Conservation (phyloP, 2,113 vertebrate species). For the Thamnaconus septentrionalis region DNA sequence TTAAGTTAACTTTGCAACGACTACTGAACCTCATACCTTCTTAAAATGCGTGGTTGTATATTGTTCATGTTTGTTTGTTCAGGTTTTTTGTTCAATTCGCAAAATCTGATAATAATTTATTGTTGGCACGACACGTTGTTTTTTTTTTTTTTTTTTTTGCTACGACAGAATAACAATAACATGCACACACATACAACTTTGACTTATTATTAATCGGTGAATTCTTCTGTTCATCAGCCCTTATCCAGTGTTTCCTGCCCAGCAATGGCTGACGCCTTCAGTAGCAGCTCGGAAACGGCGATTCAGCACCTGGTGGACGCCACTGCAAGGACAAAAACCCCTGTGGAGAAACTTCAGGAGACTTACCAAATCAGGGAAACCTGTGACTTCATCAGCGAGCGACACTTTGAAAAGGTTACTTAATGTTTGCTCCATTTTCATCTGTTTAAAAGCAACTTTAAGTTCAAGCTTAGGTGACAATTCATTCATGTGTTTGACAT, state of each 20-base stretch:
- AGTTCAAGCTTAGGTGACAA: too few relatives aligned
- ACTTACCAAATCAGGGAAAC: slow-evolving; percentile 69
- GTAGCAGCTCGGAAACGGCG: slow-evolving; percentile 70
- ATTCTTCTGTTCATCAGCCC: slow-evolving; percentile 3
- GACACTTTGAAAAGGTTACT: slow-evolving; percentile 65
- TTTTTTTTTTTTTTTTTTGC: too few relatives aligned
- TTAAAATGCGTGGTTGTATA: too few relatives aligned
- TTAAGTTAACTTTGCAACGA: neutral
- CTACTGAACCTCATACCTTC: too few relatives aligned
- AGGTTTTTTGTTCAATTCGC: too few relatives aligned
- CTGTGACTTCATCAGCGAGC: slow-evolving; percentile 65
- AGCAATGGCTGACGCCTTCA: slow-evolving; percentile 71
- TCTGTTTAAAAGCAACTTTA: too few relatives aligned
- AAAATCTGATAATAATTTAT: too few relatives aligned
- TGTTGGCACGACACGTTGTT: too few relatives aligned
- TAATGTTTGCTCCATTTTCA: neutral
- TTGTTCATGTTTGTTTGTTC: too few relatives aligned
- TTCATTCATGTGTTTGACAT: neutral
- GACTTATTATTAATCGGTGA: too few relatives aligned
- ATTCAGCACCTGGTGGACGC: slow-evolving; percentile 62
- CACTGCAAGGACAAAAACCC: neutral
- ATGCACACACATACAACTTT: too few relatives aligned
- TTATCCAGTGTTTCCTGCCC: neutral
- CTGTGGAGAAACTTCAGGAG: slow-evolving; percentile 52
- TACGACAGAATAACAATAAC: too few relatives aligned